Percentiles rank a stretch among this genome's conserved stretches.
phyloP scores from a whole-genome alignment of 2,888 invertebrate species.

The Plusia festucae region DNA sequence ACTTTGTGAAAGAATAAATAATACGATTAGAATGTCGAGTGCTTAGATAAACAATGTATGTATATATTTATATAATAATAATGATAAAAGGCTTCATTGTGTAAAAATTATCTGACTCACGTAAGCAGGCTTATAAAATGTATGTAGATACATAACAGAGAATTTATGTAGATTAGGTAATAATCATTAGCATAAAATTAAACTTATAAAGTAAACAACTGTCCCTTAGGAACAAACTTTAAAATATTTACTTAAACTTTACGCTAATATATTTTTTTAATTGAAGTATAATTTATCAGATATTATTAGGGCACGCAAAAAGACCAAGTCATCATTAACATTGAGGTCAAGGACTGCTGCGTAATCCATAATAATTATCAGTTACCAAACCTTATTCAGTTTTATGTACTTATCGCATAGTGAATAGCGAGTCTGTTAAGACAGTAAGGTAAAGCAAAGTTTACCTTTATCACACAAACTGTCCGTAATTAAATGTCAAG shows the following conservation, averaged over 20 bases:
- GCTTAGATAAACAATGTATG: conserved; percentile 34
- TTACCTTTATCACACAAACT: conserved; percentile 13
- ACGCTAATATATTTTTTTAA: not conserved
- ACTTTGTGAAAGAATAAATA: conserved; percentile 1
- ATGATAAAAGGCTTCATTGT: conserved; percentile 48
- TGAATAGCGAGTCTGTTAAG: conserved; percentile 12
- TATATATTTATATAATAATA: conserved; percentile 23
- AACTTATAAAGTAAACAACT: conserved; percentile 6
- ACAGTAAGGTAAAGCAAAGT: not conserved
- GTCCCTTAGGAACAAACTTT: not conserved
- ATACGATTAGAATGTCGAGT: conserved; percentile 31
- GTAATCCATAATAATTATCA: not conserved
- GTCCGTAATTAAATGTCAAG: conserved; percentile 24
- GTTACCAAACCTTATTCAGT: not conserved
- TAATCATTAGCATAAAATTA: conserved; percentile 11
- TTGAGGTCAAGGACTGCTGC: not conserved
- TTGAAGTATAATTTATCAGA: not conserved
- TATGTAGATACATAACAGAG: conserved; percentile 29
- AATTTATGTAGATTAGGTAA: conserved; percentile 11
- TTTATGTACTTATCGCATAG: not conserved
- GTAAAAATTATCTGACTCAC: conserved; percentile 47
- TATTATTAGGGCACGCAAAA: not conserved
- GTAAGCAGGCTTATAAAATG: conserved; percentile 13
- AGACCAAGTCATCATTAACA: not conserved
- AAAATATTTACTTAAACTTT: not conserved